Evolutionary conservation across 2,113 vertebrate species (phyloP).

Genomic region (Podarcis raffonei): DNA sequence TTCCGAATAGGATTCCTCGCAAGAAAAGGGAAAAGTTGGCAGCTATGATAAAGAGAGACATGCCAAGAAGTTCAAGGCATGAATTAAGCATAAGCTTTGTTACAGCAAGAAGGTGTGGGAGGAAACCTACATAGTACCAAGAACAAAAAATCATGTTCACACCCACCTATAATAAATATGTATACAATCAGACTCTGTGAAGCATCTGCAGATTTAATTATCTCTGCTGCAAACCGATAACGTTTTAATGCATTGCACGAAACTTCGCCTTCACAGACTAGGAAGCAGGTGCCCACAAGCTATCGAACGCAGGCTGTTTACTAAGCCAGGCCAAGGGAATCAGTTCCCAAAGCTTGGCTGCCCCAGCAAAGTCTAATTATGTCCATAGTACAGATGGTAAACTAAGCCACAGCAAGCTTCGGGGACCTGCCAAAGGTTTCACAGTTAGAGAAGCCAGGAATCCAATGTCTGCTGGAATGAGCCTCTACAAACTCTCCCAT

Average conservation of each 20-base stretch:
- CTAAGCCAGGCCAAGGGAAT: constrained; percentile 4
- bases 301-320: constrained; percentile 11
- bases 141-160: neutral
- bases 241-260: neutral
- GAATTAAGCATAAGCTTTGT: neutral
- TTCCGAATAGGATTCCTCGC: too few species aligned
- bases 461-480: constrained; percentile 14
- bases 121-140: neutral
- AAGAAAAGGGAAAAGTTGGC: too few species aligned
- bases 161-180: neutral
- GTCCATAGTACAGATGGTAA: neutral
- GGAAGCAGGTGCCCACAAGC: constrained; percentile 10
- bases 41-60: neutral
- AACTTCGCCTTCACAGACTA: neutral
- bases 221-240: neutral
- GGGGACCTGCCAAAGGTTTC: neutral
- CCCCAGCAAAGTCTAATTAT: neutral
- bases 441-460: constrained; percentile 4
- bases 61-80: neutral
- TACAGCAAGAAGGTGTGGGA: too few species aligned
- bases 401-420: neutral
- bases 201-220: neutral
- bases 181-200: neutral
- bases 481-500: constrained; percentile 23
- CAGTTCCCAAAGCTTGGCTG: neutral